Percentiles rank a stretch among this genome's conserved stretches.
These are phyloP conservation scores for Eledona agricola DNA, from an alignment of 2,888 invertebrate species.

Conservation along the genomic window DNA sequence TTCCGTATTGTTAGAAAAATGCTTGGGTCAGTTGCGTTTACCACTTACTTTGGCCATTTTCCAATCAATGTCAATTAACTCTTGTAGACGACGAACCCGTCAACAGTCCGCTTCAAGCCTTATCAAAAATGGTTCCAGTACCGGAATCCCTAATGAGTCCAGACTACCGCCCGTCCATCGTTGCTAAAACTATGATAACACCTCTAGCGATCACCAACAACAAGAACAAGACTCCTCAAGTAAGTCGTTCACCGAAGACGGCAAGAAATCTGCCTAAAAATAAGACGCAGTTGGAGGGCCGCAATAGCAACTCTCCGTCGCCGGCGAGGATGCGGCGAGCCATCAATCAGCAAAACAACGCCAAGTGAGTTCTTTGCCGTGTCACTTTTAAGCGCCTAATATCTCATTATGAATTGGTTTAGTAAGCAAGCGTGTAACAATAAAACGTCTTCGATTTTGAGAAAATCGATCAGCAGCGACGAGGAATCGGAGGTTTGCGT, in stretches of 20 bases:
- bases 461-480: conserved; percentile 56
- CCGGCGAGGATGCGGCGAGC: conserved; percentile 49
- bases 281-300: conserved; percentile 24
- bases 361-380: conserved; percentile 14
- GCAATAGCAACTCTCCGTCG: conserved; percentile 48
- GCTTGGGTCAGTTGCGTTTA: conserved; percentile 48
- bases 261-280: conserved; percentile 32
- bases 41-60: not conserved
- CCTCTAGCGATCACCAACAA: conserved; percentile 4
- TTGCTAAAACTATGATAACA: conserved; percentile 42
- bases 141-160: conserved; percentile 89
- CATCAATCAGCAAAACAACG: conserved; percentile 18
- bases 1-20: conserved; percentile 50
- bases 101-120: conserved; percentile 76
- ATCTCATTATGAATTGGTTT: no score
- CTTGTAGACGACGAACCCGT: conserved; percentile 55
- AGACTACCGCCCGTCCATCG: conserved; percentile 68
- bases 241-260: conserved; percentile 49
- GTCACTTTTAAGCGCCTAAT: conserved; percentile 2
- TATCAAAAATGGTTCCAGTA: conserved; percentile 87
- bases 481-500: conserved; percentile 75
- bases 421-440: conserved; percentile 44
- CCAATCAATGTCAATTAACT: not conserved
- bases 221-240: conserved; percentile 31
- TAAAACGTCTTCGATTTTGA: conserved; percentile 52